Evolutionary conservation across 1,140 invertebrate genomes (phyloP).

Genomic region (Neuroterus valhalla): DNA sequence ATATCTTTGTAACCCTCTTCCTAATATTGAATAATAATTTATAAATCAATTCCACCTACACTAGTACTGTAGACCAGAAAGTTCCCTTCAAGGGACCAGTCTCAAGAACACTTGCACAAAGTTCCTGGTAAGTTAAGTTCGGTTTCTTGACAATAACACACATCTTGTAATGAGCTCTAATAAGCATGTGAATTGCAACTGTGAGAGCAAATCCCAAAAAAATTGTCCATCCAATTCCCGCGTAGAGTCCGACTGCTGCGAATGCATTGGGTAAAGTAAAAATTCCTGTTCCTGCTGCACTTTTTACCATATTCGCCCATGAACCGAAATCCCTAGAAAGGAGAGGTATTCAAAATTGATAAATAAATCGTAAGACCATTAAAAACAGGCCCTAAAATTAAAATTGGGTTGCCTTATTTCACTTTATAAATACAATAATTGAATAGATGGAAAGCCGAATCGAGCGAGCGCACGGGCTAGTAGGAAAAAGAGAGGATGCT

Average conservation of each 20-base stretch:
- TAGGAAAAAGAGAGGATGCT: too few species aligned
- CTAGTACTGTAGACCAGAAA: conserved; percentile 39
- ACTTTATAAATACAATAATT: too few species aligned
- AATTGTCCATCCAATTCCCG: conserved; percentile 70
- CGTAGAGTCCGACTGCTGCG: conserved; percentile 76
- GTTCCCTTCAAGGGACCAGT: conserved; percentile 41
- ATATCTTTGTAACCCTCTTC: too few species aligned
- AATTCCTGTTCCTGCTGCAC: conserved; percentile 79
- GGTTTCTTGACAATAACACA: conserved; percentile 49
- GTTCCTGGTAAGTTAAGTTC: conserved; percentile 51
- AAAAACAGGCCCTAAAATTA: not conserved
- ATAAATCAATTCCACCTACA: conserved; percentile 44
- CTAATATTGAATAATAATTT: conserved; percentile 19
- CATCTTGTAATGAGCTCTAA: conserved; percentile 54
- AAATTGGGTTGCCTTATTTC: too few species aligned
- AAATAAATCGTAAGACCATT: not conserved
- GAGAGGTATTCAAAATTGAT: too few species aligned
- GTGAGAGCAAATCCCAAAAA: conserved; percentile 72
- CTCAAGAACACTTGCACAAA: conserved; percentile 48
- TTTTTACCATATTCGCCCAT: conserved; percentile 75
- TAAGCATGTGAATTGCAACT: conserved; percentile 51
- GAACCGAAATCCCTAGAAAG: conserved; percentile 71
- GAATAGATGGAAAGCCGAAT: too few species aligned
- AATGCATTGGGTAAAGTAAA: conserved; percentile 80
- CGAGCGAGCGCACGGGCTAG: too few species aligned